phyloP scores from a whole-genome alignment of 2,888 invertebrate species.

The Acrocyrtus sp. region DNA sequence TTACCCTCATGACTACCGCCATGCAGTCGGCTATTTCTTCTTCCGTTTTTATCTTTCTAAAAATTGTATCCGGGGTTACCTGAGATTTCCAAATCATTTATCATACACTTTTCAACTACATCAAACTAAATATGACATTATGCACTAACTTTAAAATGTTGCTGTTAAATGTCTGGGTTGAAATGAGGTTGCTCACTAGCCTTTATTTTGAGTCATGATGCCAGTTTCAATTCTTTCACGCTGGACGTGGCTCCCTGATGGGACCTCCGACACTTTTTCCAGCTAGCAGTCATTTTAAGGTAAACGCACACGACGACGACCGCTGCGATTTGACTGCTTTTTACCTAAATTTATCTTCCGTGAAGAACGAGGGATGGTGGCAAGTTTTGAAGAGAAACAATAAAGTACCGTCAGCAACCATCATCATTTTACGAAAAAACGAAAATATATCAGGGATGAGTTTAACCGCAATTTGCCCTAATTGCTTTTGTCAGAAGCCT shows the following conservation, averaged over 20 bases:
- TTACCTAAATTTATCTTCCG: constrained; percentile 10
- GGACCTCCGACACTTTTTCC: neutral
- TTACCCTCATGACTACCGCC: no score
- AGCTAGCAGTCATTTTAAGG: neutral
- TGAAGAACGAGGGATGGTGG: neutral
- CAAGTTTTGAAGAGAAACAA: neutral
- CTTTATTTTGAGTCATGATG: neutral
- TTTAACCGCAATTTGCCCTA: no score
- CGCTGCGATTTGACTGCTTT: neutral
- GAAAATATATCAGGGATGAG: no score
- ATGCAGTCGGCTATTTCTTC: no score
- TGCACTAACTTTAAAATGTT: neutral
- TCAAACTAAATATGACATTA: no score
- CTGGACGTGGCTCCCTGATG: constrained; percentile 12
- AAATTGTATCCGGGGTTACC: no score
- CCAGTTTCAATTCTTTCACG: constrained; percentile 4
- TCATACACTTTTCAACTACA: no score
- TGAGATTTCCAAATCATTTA: no score
- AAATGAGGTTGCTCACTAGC: neutral
- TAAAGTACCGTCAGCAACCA: neutral
- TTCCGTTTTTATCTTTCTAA: no score
- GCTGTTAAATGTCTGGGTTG: neutral
- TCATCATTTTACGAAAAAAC: neutral
- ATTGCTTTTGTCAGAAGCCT: no score
- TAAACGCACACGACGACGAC: constrained; percentile 7